phyloP scores from a whole-genome alignment of 1,140 invertebrate genomes.

The Gonatopus flavifemur region DNA sequence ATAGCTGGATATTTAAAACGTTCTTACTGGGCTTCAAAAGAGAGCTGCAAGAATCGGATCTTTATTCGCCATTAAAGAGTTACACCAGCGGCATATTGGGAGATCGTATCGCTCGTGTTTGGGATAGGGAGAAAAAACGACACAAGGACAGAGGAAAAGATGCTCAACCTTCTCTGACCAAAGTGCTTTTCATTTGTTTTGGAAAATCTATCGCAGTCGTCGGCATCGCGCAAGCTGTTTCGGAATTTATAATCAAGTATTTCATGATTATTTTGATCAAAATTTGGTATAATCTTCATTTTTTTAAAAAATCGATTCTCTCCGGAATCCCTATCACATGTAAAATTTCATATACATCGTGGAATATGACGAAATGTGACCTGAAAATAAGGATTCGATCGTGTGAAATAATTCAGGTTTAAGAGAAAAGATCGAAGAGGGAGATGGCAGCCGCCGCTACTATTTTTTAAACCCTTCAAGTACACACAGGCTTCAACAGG shows the following conservation, averaged over 20 bases:
- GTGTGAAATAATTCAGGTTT: not conserved
- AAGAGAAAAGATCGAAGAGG: conserved; percentile 20
- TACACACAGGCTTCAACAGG: not conserved
- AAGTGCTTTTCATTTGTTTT: conserved; percentile 54
- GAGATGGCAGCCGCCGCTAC: conserved; percentile 17
- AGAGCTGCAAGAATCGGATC: conserved; percentile 64
- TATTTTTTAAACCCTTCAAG: not conserved
- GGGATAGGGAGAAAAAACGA: conserved; percentile 52
- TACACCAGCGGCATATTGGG: conserved; percentile 62
- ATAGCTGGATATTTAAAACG: conserved; percentile 61
- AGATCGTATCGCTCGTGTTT: conserved; percentile 60
- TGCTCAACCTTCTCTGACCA: conserved; percentile 49
- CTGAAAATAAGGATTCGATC: too few species aligned
- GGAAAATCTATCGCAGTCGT: conserved; percentile 52
- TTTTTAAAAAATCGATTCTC: too few species aligned
- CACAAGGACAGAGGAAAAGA: conserved; percentile 20
- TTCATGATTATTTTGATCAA: too few species aligned
- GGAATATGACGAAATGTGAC: too few species aligned
- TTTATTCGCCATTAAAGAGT: conserved; percentile 65
- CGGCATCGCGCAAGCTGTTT: conserved; percentile 56
- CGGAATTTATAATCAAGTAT: conserved; percentile 60
- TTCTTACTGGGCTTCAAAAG: conserved; percentile 62
- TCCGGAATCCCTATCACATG: too few species aligned
- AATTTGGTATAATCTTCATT: too few species aligned
- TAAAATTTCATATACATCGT: too few species aligned